Percentiles rank a stretch among this genome's conserved stretches.
Evolutionary conservation across 2,797 vertebrate genomes (phyloP).

Genomic region (Catostomus latipinnis): DNA sequence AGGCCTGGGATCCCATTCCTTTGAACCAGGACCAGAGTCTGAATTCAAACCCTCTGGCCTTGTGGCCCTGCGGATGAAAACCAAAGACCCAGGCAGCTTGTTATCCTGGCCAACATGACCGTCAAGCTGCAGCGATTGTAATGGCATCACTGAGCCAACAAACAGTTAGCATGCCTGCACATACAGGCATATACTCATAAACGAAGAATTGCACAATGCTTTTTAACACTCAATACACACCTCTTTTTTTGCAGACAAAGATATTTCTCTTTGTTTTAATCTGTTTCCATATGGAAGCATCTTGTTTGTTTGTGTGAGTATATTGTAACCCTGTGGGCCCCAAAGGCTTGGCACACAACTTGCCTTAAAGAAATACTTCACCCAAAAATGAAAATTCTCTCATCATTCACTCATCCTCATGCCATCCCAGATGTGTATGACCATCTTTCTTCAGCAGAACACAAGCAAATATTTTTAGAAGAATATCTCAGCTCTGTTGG

Average conservation of each 20-base stretch:
- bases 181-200: slow-evolving; percentile 22
- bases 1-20: slow-evolving; percentile 76
- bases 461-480: no score
- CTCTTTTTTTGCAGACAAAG: slow-evolving; percentile 9
- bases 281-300: slow-evolving; percentile 63
- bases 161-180: slow-evolving; percentile 43
- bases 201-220: slow-evolving; percentile 2
- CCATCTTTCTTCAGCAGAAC: no score
- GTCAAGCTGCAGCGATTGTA: slow-evolving; percentile 48
- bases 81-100: slow-evolving; percentile 86
- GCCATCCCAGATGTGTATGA: no score
- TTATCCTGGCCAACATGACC: slow-evolving; percentile 91
- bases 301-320: slow-evolving; percentile 37
- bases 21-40: slow-evolving; percentile 77
- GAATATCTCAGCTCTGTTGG: no score
- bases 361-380: neutral
- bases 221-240: slow-evolving; percentile 26
- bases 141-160: slow-evolving; percentile 76
- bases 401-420: no score
- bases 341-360: slow-evolving; percentile 30
- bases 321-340: slow-evolving; percentile 23
- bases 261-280: neutral
- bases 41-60: slow-evolving; percentile 86
- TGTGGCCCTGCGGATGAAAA: slow-evolving; percentile 85
- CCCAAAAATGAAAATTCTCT: no score